These are phyloP conservation scores for Matsumyia berberina DNA, from an alignment of 2,888 invertebrate genomes.

Conservation along the genomic window DNA sequence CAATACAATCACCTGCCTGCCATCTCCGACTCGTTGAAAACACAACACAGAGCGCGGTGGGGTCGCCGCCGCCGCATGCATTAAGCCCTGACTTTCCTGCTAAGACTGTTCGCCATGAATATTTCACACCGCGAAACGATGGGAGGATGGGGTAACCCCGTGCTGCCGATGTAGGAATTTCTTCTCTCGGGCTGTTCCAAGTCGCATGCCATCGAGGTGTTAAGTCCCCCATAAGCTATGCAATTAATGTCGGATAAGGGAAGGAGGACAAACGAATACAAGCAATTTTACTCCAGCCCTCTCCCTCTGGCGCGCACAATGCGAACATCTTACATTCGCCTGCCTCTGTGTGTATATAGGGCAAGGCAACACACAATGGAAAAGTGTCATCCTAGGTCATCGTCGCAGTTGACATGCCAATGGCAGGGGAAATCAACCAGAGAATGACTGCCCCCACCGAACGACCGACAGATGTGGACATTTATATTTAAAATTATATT, in stretches of 20 bases:
- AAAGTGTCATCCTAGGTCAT: conserved; percentile 75
- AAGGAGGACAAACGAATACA: conserved; percentile 7
- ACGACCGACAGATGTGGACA: conserved; percentile 29
- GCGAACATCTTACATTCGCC: conserved; percentile 44
- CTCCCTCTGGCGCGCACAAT: conserved; percentile 20
- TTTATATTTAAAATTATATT: conserved; percentile 15
- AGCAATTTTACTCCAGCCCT: conserved; percentile 6
- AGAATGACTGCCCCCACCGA: conserved; percentile 26
- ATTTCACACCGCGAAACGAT: conserved; percentile 59
- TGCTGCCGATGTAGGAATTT: conserved; percentile 41
- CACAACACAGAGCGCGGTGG: neutral
- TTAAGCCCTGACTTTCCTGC: conserved; percentile 55
- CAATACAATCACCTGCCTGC: conserved; percentile 31
- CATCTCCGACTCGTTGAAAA: neutral
- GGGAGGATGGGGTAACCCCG: conserved; percentile 21
- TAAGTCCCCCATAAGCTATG: conserved; percentile 71
- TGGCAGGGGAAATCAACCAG: conserved; percentile 64
- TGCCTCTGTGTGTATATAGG: conserved; percentile 51
- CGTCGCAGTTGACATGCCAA: conserved; percentile 64
- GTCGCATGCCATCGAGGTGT: conserved; percentile 72
- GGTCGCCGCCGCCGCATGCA: conserved; percentile 17
- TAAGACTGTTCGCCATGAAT: conserved; percentile 63
- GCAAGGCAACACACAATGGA: conserved; percentile 73
- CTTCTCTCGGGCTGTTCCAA: conserved; percentile 66
- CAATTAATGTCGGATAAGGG: conserved; percentile 70